Evolutionary conservation across 2,797 vertebrate species (phyloP), one percentile per base, ranked within the genome.

Genomic region (Rhadinocentrus ornatus): DNA sequence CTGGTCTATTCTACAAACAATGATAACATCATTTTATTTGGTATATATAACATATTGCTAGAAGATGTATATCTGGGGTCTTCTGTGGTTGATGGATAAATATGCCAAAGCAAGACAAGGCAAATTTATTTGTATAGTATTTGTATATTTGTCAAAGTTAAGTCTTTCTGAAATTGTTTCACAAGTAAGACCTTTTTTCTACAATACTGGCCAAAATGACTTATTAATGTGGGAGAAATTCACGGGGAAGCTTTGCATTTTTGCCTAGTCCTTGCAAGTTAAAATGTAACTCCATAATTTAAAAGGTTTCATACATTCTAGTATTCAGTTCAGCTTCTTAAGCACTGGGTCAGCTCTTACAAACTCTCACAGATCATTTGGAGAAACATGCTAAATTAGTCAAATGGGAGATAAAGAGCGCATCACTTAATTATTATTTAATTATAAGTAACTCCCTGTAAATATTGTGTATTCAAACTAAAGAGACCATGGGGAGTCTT

Each of bases 251-350:
- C 65, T 76, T 57, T 70, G 52, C 50, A 68, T 81, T 79, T 54
- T 26, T 52, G 66, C 62, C 52, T 63, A 60, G 63, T 73, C 52
- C 56, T 61, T 63, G 46, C 55, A 61, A 74, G 32, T 75, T 72
- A 63, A 82, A 82, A 73, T 62, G 7, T 64, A 48, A 60, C 86
- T 89, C 65, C 86, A 85, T 86, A 75, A 86, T 88, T 90, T 65
- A 89, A 29, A 34, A 58, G 58, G 60, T 80, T 88, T 88, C 83
- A 77, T 70, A 77, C 78, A 56, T 46, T 80, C 48, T 72, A 37
- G 61, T 84, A 90, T 90, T 91, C 84, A 88, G 72, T 32, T n/a
- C 6, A 59, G 72, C 64, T 79, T 61, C 59, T 50, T 59, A 54
- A 59, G 73, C 80, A 69, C 71, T 59, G 71, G 57, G 58, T 59